Percentiles rank a stretch among this genome's conserved stretches.
These are phyloP conservation scores for Leucania comma DNA, from an alignment of 2,888 invertebrate species.

Conservation along the genomic window DNA sequence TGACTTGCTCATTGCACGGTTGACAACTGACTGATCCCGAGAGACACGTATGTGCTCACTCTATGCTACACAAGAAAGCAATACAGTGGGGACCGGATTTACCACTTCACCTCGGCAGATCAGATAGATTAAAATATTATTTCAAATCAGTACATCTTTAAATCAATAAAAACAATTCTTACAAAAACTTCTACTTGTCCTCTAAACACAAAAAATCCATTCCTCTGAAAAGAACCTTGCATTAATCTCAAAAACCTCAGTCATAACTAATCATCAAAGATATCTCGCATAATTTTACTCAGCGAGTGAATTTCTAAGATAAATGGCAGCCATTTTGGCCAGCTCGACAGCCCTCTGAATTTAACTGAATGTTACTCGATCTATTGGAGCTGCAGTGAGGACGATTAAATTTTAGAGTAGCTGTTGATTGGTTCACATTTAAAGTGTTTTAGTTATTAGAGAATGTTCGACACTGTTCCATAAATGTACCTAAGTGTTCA, in stretches of 20 bases:
- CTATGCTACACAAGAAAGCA: too few relatives aligned
- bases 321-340: constrained; percentile 27
- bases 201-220: not conserved
- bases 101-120: too few relatives aligned
- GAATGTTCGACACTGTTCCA: not conserved
- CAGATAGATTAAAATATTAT: too few relatives aligned
- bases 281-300: constrained; percentile 23
- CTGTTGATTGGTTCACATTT: constrained; percentile 16
- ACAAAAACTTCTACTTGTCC: not conserved
- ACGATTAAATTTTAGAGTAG: constrained; percentile 29
- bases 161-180: too few relatives aligned
- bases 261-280: not conserved
- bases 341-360: constrained; percentile 27
- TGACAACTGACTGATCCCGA: too few relatives aligned
- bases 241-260: constrained; percentile 1
- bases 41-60: too few relatives aligned
- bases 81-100: too few relatives aligned
- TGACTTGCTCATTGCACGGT: too few relatives aligned
- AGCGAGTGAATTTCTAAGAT: constrained; percentile 53
- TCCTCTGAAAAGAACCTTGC: not conserved
- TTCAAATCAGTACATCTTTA: too few relatives aligned
- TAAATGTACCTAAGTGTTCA: not conserved
- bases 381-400: constrained; percentile 16
- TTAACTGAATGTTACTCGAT: constrained; percentile 39
- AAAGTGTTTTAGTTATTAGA: not conserved